These are phyloP conservation scores for Cardinalis cardinalis DNA, from an alignment of 2,113 vertebrate species.

Conservation along the genomic window DNA sequence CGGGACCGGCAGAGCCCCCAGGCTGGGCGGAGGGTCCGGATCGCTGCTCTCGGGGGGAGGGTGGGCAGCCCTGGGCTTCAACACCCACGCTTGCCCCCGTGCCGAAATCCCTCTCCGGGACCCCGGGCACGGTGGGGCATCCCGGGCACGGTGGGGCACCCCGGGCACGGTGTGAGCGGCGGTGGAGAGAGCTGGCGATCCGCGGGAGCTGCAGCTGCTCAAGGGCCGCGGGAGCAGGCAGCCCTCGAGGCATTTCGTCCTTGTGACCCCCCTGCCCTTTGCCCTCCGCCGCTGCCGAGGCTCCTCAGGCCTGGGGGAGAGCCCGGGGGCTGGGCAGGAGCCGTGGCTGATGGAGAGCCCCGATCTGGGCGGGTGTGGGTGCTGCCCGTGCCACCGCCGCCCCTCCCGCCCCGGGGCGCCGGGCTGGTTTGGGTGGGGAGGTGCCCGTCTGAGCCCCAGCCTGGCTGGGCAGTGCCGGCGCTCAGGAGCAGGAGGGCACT, in stretches of 20 bases:
- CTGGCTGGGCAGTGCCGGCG: background rate
- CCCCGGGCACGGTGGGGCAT: no score
- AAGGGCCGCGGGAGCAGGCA: background rate
- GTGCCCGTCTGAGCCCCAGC: background rate
- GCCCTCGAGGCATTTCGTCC: fast-evolving
- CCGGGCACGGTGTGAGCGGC: background rate
- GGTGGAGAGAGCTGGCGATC: slow-evolving; percentile 1
- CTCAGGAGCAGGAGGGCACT: background rate
- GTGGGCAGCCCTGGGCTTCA: background rate
- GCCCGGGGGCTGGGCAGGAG: background rate
- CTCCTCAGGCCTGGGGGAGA: background rate
- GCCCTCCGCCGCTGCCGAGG: fast-evolving
- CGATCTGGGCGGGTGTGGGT: background rate
- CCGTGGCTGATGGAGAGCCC: fast-evolving
- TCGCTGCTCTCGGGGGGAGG: background rate
- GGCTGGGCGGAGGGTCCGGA: no score
- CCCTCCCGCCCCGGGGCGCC: no score
- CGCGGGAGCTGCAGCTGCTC: background rate
- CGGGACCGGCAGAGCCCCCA: background rate
- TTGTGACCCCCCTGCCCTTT: background rate
- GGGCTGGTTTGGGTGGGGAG: no score
- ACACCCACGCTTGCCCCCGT: fast-evolving
- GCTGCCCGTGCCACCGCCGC: background rate
- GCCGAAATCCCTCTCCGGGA: background rate
- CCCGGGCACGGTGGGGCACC: no score